Base-by-base conservation (phyloP, 2,888 invertebrate genomes). In the Drosophila putrida region DNA sequence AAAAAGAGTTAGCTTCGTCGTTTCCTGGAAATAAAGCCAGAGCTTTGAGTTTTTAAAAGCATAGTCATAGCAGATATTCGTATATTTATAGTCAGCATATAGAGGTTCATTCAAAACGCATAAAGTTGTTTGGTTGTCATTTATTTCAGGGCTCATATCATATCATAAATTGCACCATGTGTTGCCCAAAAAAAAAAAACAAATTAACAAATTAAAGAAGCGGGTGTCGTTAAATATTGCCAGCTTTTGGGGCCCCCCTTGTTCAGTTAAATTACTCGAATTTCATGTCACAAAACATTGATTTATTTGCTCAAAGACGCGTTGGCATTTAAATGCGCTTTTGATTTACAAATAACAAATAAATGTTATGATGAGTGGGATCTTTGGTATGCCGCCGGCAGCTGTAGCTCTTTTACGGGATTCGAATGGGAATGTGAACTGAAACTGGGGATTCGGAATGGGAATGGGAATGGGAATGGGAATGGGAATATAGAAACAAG, bases 301-400 rank as follows among this genome's bases (percentile, higher is more conserved):
- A 85, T 85, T 85, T 85, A 85, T 85, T 82, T 54, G 63, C 68
- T 54, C 66, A 49, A 64, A 71, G 61, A 66, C 71, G 66, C 36
- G 66, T 44, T 74, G 82, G 86, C 88, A 85, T 85, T 85, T 85
- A 85, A 89, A 89, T 79, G 70, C 74, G 76, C 74, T 87, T 83
- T 88, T 88, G 85, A 85, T 89, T 87, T 89, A 87, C 83, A 89
- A 88, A 89, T 89, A 84, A 89, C 83, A 84, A 88, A 89, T 84
- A 88, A 81, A 89, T 71, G 85, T 88, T 89, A 78, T 87, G 83
- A 84, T 84, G 88, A 84, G 88, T 89, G 82, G 84, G 85, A 78
- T 83, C 88, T 89, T 81, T 87, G 88, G 89, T 68, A 83, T 87
- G 88, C 89, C 88, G 89, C 89, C 88, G 88, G 84, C 88, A 71